phyloP scores from a whole-genome alignment of 2,113 vertebrate genomes.

The Scartelaos histophorus region DNA sequence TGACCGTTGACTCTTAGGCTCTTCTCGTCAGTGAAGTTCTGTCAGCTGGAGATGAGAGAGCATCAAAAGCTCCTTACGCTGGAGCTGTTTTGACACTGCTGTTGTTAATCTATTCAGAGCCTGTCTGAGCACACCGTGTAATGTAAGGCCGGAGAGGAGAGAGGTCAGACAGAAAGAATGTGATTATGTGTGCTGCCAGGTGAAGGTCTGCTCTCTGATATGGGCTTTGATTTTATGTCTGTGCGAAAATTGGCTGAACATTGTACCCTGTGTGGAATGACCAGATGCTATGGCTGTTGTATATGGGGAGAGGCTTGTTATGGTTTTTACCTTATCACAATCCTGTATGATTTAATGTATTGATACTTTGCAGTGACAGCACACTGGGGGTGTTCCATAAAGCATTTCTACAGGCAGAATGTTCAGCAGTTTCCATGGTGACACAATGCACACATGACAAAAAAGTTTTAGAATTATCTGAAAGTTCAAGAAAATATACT shows the following conservation, averaged over 20 bases:
- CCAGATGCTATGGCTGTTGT: constrained; percentile 7
- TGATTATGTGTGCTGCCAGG: constrained; percentile 38
- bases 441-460: too few species aligned
- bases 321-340: neutral
- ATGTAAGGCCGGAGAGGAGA: constrained; percentile 28
- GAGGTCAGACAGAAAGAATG: constrained; percentile 53
- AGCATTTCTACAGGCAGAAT: too few species aligned
- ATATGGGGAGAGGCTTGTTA: constrained; percentile 20
- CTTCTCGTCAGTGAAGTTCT: constrained; percentile 41
- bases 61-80: neutral
- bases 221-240: constrained; percentile 24
- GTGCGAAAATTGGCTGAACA: constrained; percentile 13
- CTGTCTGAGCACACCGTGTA: constrained; percentile 21
- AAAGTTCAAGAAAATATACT: too few species aligned
- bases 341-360: neutral
- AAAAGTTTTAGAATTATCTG: too few species aligned
- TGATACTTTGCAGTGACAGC: too few species aligned
- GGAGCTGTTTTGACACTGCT: constrained; percentile 20
- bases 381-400: too few species aligned
- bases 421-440: too few species aligned
- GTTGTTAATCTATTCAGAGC: constrained; percentile 35
- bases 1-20: constrained; percentile 20
- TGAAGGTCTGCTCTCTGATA: constrained; percentile 3
- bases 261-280: constrained; percentile 12
- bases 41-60: constrained; percentile 27